Evolutionary conservation across 2,797 vertebrate species (phyloP).

Genomic region (Falco berigora): DNA sequence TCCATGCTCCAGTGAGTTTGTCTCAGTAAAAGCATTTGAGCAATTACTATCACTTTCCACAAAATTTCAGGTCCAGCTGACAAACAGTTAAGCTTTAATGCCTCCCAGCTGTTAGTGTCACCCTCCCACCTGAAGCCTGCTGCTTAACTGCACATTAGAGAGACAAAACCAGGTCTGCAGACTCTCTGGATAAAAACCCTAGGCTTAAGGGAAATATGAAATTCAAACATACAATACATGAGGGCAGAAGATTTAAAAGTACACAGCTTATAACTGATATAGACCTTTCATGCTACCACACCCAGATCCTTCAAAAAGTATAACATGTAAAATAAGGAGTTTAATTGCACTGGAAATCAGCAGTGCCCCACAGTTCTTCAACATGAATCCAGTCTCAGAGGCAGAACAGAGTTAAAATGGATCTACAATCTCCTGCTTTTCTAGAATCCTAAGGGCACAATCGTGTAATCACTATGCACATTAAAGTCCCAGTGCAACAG

Average conservation of each 20-base stretch:
- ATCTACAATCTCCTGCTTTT: background rate
- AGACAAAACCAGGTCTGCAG: background rate
- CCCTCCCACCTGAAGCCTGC: background rate
- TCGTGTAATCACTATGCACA: background rate
- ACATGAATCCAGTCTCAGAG: background rate
- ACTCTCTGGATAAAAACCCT: background rate
- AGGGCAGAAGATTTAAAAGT: background rate
- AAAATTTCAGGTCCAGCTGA: background rate
- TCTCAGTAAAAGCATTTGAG: background rate
- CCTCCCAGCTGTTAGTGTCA: background rate
- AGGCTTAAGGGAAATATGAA: background rate
- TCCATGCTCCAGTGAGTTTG: background rate
- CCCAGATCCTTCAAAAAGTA: background rate
- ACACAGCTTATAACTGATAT: background rate
- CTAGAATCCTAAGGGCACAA: background rate
- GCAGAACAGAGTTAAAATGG: background rate
- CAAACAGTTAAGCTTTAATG: background rate
- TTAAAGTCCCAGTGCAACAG: background rate
- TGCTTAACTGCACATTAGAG: background rate
- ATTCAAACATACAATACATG: background rate
- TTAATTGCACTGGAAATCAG: background rate
- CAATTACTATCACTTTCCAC: background rate
- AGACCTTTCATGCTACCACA: background rate
- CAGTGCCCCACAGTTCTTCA: background rate
- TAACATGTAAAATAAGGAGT: background rate